Evolutionary conservation across 2,113 vertebrate species (phyloP).

Genomic region (Sceloporus undulatus): DNA sequence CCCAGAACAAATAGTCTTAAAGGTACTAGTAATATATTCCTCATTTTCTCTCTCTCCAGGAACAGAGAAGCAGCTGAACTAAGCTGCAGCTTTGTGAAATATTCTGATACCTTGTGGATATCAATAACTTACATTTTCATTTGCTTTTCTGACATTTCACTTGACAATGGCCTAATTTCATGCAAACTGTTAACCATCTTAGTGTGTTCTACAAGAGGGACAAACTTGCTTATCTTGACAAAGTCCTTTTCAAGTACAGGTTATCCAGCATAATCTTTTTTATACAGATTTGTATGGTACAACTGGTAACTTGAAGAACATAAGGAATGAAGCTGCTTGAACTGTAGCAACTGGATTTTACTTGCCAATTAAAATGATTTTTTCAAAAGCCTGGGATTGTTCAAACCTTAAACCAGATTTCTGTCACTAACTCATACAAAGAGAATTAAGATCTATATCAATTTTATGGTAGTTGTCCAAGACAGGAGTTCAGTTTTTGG

Average conservation of each 20-base stretch:
- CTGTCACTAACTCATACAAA: not conserved
- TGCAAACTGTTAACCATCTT: conserved; percentile 52
- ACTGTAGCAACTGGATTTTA: not conserved
- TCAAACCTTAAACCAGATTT: not conserved
- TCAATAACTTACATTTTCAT: conserved; percentile 20
- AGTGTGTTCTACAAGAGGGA: not conserved
- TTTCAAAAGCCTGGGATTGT: not conserved
- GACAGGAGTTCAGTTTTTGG: no score
- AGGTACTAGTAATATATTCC: conserved; percentile 23
- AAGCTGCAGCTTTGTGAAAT: conserved; percentile 38
- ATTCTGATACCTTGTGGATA: conserved; percentile 45
- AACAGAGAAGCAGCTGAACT: conserved; percentile 38
- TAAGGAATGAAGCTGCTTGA: not conserved
- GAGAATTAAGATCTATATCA: not conserved
- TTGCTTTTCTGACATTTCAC: conserved; percentile 43
- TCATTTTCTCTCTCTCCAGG: conserved; percentile 9
- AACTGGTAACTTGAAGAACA: not conserved
- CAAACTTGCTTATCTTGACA: conserved; percentile 43
- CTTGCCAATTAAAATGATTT: not conserved
- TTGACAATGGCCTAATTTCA: conserved; percentile 51
- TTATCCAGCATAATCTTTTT: conserved; percentile 34
- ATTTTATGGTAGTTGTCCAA: no score
- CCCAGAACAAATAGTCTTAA: not conserved
- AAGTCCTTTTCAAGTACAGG: conserved; percentile 14
- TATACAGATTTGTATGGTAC: conserved; percentile 24